These are phyloP conservation scores for Nemotelus pantherinus DNA, from an alignment of 2,888 invertebrate species.

Conservation along the genomic window DNA sequence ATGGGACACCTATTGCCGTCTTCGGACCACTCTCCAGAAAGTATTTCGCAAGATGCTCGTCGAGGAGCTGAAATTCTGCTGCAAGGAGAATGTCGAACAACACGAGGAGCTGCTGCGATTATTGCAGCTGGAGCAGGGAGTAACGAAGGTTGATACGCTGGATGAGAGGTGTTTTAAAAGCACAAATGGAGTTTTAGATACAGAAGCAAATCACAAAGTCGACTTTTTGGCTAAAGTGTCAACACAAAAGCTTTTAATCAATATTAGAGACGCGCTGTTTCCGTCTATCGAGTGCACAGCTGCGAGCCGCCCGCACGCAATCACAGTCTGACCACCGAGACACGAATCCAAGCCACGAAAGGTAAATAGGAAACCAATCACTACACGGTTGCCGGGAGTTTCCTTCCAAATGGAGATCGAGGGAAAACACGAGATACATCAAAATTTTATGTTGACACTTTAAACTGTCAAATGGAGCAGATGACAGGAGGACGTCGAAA, in stretches of 20 bases:
- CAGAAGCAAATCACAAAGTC: constrained; percentile 50
- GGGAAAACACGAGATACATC: too few species aligned
- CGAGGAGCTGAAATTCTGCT: constrained; percentile 86
- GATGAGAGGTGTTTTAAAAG: constrained; percentile 71
- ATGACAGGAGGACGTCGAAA: too few species aligned
- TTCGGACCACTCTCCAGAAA: constrained; percentile 72
- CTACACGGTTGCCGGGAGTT: too few species aligned
- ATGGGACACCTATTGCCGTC: constrained; percentile 73
- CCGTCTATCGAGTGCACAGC: too few species aligned
- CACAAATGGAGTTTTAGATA: constrained; percentile 69
- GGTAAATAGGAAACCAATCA: too few species aligned
- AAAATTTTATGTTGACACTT: too few species aligned
- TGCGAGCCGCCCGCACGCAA: too few species aligned
- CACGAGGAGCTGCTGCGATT: constrained; percentile 83
- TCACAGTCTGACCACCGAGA: too few species aligned
- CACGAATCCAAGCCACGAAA: too few species aligned
- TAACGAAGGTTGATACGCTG: constrained; percentile 72
- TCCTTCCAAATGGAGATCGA: too few species aligned
- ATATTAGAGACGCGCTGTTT: constrained; percentile 77
- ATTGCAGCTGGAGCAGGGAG: too few species aligned
- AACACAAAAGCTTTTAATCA: constrained; percentile 87
- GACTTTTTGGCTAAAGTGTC: constrained; percentile 82
- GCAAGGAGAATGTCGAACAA: constrained; percentile 86
- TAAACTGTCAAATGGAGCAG: too few species aligned
- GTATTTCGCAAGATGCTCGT: constrained; percentile 75